Conservation (phyloP, 2,113 vertebrate species). For the Triplophysa tibetana region DNA sequence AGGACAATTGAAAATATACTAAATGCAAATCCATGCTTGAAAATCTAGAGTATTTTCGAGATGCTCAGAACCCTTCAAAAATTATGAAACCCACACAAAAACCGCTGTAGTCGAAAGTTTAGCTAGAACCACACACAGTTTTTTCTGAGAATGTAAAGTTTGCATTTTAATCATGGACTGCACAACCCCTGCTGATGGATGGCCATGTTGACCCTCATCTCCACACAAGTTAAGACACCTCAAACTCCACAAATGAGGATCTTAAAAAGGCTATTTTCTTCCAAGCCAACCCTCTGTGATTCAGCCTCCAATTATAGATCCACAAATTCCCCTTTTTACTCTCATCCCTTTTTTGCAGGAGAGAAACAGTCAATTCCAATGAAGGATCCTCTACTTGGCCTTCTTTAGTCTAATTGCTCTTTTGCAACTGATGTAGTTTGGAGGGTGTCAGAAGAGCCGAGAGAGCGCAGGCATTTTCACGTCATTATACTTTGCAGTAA, state of each 20-base stretch:
- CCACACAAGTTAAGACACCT: conserved; percentile 1
- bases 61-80: too few relatives aligned
- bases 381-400: conserved; percentile 38
- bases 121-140: background rate
- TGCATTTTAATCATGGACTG: background rate
- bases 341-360: background rate
- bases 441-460: background rate
- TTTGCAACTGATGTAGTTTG: conserved; percentile 35
- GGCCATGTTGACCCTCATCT: background rate
- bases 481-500: conserved; percentile 46
- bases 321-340: conserved; percentile 40
- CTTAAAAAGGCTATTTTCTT: conserved; percentile 15
- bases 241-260: background rate
- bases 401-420: conserved; percentile 33
- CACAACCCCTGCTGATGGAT: background rate
- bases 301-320: conserved; percentile 43
- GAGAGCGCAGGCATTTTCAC: conserved; percentile 11
- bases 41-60: too few relatives aligned
- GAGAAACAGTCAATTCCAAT: conserved; percentile 31
- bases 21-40: too few relatives aligned
- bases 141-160: background rate
- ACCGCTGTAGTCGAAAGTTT: too few relatives aligned
- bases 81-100: too few relatives aligned
- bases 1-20: too few relatives aligned
- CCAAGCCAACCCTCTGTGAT: background rate